phyloP scores from a whole-genome alignment of 2,113 vertebrate species.

The Rutilus rutilus region DNA sequence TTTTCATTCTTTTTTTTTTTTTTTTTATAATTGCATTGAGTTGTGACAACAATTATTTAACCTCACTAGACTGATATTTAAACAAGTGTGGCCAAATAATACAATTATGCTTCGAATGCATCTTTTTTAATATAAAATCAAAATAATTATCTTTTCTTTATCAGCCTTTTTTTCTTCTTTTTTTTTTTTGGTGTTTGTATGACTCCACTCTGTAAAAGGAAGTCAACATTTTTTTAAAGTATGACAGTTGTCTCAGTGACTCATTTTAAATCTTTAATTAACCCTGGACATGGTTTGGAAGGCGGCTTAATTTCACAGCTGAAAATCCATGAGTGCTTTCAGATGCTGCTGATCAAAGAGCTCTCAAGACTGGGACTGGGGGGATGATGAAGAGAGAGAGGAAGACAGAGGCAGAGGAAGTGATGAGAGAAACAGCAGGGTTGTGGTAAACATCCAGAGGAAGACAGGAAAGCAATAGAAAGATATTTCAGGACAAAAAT shows the following conservation, averaged over 20 bases:
- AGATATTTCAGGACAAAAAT: background rate
- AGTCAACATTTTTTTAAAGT: background rate
- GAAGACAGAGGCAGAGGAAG: conserved; percentile 23
- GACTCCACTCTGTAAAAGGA: background rate
- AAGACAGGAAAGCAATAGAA: background rate
- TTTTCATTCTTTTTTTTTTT: background rate
- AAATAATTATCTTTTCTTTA: background rate
- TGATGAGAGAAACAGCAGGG: background rate
- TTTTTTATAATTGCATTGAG: background rate
- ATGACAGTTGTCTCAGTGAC: background rate
- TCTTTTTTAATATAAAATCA: background rate
- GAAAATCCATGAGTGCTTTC: conserved; percentile 55
- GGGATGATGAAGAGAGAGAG: conserved; percentile 26
- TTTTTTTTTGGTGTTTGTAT: too few relatives aligned
- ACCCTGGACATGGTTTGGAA: conserved; percentile 43
- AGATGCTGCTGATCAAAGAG: conserved; percentile 57
- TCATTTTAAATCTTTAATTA: conserved; percentile 51
- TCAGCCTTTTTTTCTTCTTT: too few relatives aligned
- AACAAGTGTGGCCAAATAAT: background rate
- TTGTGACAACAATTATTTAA: background rate
- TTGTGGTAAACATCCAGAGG: background rate
- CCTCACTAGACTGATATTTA: background rate
- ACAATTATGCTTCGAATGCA: background rate
- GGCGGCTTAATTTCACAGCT: conserved; percentile 49
- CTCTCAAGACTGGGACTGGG: conserved; percentile 23